Evolutionary conservation across 2,797 vertebrate genomes (phyloP).

Genomic region (Chaetophractus vellerosus): DNA sequence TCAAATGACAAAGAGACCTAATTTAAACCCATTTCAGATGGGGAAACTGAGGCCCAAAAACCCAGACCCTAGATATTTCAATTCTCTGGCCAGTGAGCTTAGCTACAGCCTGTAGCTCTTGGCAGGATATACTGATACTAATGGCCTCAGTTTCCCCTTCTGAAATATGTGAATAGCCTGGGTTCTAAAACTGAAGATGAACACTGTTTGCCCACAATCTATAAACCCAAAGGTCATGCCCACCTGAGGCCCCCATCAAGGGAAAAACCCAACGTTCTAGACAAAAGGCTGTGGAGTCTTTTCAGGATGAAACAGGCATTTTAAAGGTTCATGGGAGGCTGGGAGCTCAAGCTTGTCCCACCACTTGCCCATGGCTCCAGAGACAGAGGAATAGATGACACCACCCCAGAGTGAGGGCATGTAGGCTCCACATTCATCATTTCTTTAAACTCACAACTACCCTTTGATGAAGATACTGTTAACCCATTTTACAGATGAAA

Average conservation of each 20-base stretch:
- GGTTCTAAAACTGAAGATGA: neutral
- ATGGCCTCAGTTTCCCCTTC: neutral
- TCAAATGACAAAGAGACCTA: neutral
- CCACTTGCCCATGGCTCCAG: fast-evolving
- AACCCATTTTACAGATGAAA: neutral
- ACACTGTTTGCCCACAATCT: too few species aligned
- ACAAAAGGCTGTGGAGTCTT: neutral
- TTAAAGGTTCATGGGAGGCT: neutral
- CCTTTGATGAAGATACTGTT: neutral
- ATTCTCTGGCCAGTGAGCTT: neutral
- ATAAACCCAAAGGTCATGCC: neutral
- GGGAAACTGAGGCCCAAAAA: neutral
- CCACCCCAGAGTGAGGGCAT: neutral
- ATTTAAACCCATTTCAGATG: conserved; percentile 5
- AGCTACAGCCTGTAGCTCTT: neutral
- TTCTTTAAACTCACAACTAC: neutral
- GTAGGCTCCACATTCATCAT: neutral
- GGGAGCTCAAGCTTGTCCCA: neutral
- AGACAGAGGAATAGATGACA: neutral
- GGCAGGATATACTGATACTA: neutral
- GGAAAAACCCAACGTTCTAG: neutral
- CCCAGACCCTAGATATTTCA: neutral
- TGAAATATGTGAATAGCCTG: neutral
- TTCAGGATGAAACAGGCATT: neutral
- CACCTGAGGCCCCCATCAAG: neutral